phyloP scores from a whole-genome alignment of 2,888 invertebrate species.

The Agriotes lineatus region DNA sequence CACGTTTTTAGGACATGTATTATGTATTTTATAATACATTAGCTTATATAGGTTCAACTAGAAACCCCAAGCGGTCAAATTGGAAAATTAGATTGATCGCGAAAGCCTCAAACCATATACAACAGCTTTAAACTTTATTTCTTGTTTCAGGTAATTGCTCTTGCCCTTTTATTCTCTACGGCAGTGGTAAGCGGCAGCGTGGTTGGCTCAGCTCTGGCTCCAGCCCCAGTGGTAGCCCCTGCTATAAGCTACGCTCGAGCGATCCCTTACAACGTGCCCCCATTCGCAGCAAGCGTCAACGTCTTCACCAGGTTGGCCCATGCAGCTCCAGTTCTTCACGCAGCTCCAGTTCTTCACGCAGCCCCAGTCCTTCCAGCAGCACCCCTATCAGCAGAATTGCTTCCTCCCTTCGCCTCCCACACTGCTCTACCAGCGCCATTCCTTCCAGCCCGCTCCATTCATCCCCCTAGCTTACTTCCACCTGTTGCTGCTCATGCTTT shows the following conservation, averaged over 20 bases:
- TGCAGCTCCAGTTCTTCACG: conserved; percentile 47
- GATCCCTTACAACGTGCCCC: conserved; percentile 74
- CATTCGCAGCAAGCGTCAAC: conserved; percentile 73
- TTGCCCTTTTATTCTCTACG: neutral
- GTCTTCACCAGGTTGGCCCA: conserved; percentile 64
- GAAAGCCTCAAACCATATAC: too few species aligned
- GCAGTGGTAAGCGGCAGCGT: conserved; percentile 6
- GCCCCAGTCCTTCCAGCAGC: conserved; percentile 50
- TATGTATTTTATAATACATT: too few species aligned
- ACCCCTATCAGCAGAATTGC: neutral
- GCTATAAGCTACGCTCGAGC: conserved; percentile 66
- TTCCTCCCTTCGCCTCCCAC: neutral
- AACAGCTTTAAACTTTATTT: too few species aligned
- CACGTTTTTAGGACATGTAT: too few species aligned
- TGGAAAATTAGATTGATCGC: too few species aligned
- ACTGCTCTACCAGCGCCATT: conserved; percentile 47
- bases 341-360: conserved; percentile 64
- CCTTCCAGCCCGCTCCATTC: conserved; percentile 31
- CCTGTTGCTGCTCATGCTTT: neutral
- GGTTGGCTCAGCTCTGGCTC: conserved; percentile 18
- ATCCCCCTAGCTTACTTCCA: conserved; percentile 18
- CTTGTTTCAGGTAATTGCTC: conserved; percentile 2
- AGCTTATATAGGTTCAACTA: too few species aligned
- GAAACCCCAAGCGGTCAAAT: too few species aligned
- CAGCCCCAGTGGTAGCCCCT: conserved; percentile 49